phyloP scores from a whole-genome alignment of 2,797 vertebrate genomes.

The Lepus townsendii region DNA sequence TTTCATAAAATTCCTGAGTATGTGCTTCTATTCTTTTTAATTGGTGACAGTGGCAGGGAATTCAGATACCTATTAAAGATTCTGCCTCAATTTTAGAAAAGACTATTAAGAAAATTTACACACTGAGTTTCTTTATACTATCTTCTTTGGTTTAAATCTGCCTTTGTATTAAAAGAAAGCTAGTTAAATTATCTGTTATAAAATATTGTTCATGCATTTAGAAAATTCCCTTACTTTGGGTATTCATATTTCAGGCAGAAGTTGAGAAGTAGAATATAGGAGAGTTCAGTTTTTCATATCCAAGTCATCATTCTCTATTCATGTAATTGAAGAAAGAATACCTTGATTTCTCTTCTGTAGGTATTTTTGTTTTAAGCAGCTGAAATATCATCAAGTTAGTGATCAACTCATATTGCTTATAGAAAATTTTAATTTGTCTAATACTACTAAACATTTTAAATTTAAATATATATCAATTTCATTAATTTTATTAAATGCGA shows the following conservation, averaged over 20 bases:
- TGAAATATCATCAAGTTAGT: neutral
- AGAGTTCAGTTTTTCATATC: neutral
- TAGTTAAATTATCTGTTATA: neutral
- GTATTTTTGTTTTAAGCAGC: neutral
- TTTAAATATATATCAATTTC: neutral
- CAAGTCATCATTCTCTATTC: neutral
- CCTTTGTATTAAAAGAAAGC: neutral
- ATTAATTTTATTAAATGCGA: neutral
- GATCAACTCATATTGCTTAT: neutral
- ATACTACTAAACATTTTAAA: neutral
- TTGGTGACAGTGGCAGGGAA: neutral
- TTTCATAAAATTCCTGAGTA: neutral
- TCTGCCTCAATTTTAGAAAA: neutral
- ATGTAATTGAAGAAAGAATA: neutral
- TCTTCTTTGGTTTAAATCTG: neutral
- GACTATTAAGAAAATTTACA: neutral
- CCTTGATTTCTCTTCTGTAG: neutral
- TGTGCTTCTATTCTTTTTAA: neutral
- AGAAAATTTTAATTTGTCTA: neutral
- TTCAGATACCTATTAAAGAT: neutral
- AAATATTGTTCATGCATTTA: neutral
- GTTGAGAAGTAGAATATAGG: neutral
- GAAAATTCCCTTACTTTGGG: neutral
- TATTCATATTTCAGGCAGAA: neutral
- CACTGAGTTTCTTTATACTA: neutral